These are phyloP conservation scores for Myiotriccus ornatus DNA, from an alignment of 2,797 vertebrate species.

Conservation along the genomic window DNA sequence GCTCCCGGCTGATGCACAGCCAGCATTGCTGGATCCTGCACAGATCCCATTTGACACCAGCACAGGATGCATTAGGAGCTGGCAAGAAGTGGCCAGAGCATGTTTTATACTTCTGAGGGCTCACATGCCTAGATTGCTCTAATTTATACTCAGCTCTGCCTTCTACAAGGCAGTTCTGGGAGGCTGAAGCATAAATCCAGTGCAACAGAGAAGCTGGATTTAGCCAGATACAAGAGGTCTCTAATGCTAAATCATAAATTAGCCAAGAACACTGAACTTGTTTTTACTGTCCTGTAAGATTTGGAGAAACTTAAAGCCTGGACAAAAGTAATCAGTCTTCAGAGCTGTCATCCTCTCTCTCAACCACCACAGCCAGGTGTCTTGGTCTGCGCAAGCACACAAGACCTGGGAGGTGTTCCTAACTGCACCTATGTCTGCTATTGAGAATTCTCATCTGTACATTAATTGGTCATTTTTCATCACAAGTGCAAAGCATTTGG, in stretches of 20 bases:
- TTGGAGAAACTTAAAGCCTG: background rate
- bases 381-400: background rate
- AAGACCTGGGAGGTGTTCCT: background rate
- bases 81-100: constrained; percentile 30
- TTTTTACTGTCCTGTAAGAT: background rate
- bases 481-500: background rate
- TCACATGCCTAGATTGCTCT: background rate
- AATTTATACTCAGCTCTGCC: constrained; percentile 35
- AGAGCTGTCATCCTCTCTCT: background rate
- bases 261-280: background rate
- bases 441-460: constrained; percentile 10
- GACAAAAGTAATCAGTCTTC: background rate
- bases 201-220: constrained; percentile 3
- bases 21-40: constrained; percentile 18
- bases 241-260: constrained; percentile 7
- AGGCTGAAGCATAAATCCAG: constrained; percentile 34
- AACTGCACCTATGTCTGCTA: background rate
- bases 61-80: constrained; percentile 32
- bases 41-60: constrained; percentile 18
- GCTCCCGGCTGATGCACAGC: constrained; percentile 14
- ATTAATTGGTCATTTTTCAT: constrained; percentile 39
- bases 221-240: background rate
- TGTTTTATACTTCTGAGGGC: constrained; percentile 1
- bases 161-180: background rate
- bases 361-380: background rate